Evolutionary conservation across 1,140 invertebrate genomes (phyloP).

Genomic region (Drosophila simulans): DNA sequence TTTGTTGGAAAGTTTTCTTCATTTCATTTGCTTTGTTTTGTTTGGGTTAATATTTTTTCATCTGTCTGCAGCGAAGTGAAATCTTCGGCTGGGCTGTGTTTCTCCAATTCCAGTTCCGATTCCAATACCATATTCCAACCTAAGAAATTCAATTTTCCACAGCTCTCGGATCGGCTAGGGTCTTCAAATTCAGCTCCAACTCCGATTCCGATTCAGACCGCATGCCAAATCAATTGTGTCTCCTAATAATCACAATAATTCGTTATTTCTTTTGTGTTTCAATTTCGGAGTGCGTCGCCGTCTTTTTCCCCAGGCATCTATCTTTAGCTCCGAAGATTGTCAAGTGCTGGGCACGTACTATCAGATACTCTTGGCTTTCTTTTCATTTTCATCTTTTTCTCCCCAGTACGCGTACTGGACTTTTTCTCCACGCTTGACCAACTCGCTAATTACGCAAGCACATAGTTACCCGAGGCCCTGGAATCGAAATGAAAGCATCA

Average conservation of each 20-base stretch:
- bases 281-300: conserved; percentile 20
- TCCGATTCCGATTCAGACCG: conserved; percentile 41
- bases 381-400: conserved; percentile 61
- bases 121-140: conserved; percentile 33
- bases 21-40: conserved; percentile 70
- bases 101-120: conserved; percentile 51
- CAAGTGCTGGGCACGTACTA: conserved; percentile 62
- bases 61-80: conserved; percentile 70
- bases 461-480: conserved; percentile 33
- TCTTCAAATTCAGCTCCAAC: conserved; percentile 35
- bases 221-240: conserved; percentile 77
- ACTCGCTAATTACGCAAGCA: conserved; percentile 75
- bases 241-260: conserved; percentile 63
- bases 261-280: conserved; percentile 40
- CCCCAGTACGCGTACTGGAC: not conserved
- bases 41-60: conserved; percentile 17
- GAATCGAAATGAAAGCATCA: conserved; percentile 43
- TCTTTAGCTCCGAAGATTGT: conserved; percentile 49
- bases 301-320: conserved; percentile 12
- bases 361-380: conserved; percentile 39
- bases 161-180: conserved; percentile 70
- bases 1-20: conserved; percentile 63
- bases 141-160: conserved; percentile 72
- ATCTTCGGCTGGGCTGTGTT: conserved; percentile 63
- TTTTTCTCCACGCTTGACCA: conserved; percentile 16